Base-by-base conservation (phyloP, 2,888 invertebrate species). In the Drosophila seclusa region DNA sequence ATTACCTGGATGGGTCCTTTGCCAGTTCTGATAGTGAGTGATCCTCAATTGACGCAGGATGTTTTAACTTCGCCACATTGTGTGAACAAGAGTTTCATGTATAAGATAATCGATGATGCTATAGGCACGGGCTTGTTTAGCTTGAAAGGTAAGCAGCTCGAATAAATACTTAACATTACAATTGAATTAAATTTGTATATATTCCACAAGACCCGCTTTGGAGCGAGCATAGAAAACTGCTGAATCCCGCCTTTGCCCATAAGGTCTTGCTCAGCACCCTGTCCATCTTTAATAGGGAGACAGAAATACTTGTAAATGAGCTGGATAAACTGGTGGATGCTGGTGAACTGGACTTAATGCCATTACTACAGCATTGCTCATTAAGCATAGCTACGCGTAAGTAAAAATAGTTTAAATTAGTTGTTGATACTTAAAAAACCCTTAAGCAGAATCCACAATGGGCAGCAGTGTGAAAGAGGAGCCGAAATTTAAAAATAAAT, bases 241-340 rank as follows among this genome's bases (percentile, higher is more conserved):
- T 92, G 3, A 91, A 90, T 73, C 87, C 92, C 0, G 89, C 90
- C 7, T 92, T 92, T 54, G 80, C 73, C 8, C 86, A 90, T 18
- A 89, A 85, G 52, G 83, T 87, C n/a, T 54, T 92, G 24, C 68
- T 89, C 1, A 90, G 84, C 68, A 91, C 87, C 74, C 42, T 92
- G 16, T 84, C 90, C 24, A 83, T 82, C 8, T 92, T 92, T 27
- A 92, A 92, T 68, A 36, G 54, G 10, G 90, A 88, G 50, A 72
- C 83, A 0, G 73, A 77, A 48, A 64, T 42, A 29, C 55, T 92
- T 7, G 32, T 87, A 4, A 58, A 68, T 21, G 57, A 70, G 1
- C 42, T 92, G 0, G 70, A 84, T 2, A 57, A 67, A 1, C 42
- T 84, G 29, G 63, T 78, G 6, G 77, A 63, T 4, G 34, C 64